phyloP scores from a whole-genome alignment of 1,140 invertebrate species.

The Cydia amplana region DNA sequence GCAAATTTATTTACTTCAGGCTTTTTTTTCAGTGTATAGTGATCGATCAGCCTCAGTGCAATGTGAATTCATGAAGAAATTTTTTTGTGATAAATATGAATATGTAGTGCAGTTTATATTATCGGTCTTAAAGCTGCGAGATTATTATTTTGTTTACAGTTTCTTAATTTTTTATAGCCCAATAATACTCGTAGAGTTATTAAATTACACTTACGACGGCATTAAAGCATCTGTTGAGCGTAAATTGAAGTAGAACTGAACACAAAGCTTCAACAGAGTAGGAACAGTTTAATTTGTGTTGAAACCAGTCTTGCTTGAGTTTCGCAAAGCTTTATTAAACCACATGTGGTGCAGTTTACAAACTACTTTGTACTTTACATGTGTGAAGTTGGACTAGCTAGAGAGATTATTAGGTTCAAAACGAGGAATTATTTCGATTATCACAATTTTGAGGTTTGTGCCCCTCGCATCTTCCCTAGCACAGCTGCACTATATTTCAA shows the following conservation, averaged over 20 bases:
- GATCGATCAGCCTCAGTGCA: no score
- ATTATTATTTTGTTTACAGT: not conserved
- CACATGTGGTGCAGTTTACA: not conserved
- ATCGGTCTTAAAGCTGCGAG: no score
- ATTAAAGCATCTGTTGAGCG: not conserved
- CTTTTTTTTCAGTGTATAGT: no score
- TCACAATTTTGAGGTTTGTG: no score
- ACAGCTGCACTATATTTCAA: no score
- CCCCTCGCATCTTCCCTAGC: no score
- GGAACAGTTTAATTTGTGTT: conserved; percentile 1
- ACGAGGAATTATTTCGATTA: no score
- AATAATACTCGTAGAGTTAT: not conserved
- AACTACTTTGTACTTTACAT: not conserved
- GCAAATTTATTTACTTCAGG: no score
- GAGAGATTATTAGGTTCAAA: no score
- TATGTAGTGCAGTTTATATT: no score
- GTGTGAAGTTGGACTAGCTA: not conserved
- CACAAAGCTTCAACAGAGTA: not conserved
- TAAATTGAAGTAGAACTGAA: not conserved
- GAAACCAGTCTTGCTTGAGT: not conserved
- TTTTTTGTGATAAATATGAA: no score
- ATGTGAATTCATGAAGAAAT: no score
- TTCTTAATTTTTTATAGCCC: not conserved
- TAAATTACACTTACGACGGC: conserved; percentile 2
- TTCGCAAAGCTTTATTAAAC: not conserved